Conservation (phyloP, 2,888 invertebrate genomes). For the Nemurella pictetii region DNA sequence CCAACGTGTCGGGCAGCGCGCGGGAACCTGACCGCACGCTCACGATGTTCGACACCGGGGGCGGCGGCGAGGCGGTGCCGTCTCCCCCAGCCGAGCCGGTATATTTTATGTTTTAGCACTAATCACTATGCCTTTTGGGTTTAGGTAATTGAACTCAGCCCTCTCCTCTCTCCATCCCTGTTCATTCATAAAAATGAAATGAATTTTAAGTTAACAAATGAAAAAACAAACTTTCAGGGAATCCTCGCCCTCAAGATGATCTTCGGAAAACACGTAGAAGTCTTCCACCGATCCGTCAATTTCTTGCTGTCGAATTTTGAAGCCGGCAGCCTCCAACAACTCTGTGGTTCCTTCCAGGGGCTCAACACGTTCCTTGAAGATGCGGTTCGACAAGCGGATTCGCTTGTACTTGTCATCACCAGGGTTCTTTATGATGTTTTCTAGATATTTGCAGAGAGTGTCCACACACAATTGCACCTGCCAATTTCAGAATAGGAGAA, state of each 20-base stretch:
- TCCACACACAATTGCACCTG: constrained; percentile 81
- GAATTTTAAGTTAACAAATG: no score
- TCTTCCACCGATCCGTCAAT: constrained; percentile 65
- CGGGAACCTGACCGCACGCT: constrained; percentile 1
- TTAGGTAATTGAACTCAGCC: no score
- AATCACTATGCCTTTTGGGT: no score
- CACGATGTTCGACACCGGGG: not conserved
- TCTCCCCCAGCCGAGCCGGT: no score
- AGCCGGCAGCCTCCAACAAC: constrained; percentile 82
- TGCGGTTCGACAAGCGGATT: constrained; percentile 83
- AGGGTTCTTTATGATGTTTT: constrained; percentile 85
- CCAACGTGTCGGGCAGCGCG: constrained; percentile 1
- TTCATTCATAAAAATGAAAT: no score
- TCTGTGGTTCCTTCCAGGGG: constrained; percentile 80
- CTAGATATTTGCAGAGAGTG: constrained; percentile 84
- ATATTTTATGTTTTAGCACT: no score
- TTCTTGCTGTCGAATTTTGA: constrained; percentile 62
- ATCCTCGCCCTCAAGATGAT: constrained; percentile 60
- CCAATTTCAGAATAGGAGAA: no score
- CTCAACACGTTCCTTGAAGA: constrained; percentile 78
- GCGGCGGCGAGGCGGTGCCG: not conserved
- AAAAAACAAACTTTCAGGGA: constrained; percentile 44
- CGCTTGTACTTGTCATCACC: constrained; percentile 87
- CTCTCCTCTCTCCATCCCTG: no score
- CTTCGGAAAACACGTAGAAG: constrained; percentile 66